Base-by-base conservation (phyloP, 2,113 vertebrate species). In the Phocoena sinus region DNA sequence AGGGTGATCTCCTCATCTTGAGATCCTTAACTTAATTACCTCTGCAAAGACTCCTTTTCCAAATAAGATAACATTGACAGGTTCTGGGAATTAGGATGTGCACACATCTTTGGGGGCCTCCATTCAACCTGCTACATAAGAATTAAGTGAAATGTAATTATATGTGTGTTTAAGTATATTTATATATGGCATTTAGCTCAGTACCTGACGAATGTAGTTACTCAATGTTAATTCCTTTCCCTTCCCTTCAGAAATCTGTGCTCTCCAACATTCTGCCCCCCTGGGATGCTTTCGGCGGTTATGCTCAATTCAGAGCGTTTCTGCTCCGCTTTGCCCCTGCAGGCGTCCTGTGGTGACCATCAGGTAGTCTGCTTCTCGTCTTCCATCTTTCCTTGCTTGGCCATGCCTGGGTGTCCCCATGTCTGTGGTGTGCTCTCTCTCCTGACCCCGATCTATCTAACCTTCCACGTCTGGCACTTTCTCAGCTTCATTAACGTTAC, bases 51-150 rank as follows among this genome's bases (percentile, higher is more conserved):
- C 31, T 83, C 15, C 12, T 62, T 76, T 86, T 91, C 65, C 58
- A 76, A 62, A 56, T 77, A 53, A 74, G 60, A 38, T 67, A 23
- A 71, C 23, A n/a, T 33, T 74, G 44, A 63, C 20, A 53, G 25
- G 20, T 95, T 70, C 80, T 77, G 50, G 68, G n/a, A 41, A 65
- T 95, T 91, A 71, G 53, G 50, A 81, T 65, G 44, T 83, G n/a
- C 41, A 33, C 21, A 62, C 28, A 18, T 31, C 18, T 89, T 80
- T 25, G 8, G 25, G 33, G 14, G 2, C 3, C 8, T 8, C n/a
- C 47, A 21, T 73, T 50, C 38, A 36, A 6, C 8, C n/a, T 28
- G 20, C 28, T 53, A 11, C 23, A 3, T 44, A 56, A 80, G 85
- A 92, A 85, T n/a, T 41, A 38, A 62, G 65, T 33, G 58, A 77